Evolutionary conservation across 2,113 vertebrate genomes (phyloP), one percentile per base, ranked within the genome.

Genomic region (Ascaphus truei): DNA sequence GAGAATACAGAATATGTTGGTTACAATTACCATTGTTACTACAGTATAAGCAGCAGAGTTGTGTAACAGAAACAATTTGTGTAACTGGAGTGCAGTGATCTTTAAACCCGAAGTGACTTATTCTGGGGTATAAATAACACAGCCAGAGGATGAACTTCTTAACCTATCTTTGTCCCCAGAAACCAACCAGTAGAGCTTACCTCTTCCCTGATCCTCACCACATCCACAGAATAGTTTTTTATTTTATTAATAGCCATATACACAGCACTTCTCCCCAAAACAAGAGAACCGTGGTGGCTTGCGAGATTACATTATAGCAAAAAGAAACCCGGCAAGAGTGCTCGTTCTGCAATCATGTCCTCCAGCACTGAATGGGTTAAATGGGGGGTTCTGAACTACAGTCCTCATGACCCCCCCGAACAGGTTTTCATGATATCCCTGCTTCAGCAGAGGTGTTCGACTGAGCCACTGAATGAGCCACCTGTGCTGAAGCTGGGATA

Each of bases 61-160:
- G 50, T 41, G 15, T 41, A 16, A 1, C 15, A 41, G 62, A 50
- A 23, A 15, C 29, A 53, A 53, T 53, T 53, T 55, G 10, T 65
- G 7, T 10, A 18, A 45, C 41, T 31, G 22, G 3, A 26, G 18
- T 1, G 41, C 41, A 10, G n/a, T 6, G 5, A 45, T 20, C n/a
- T n/a, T n/a, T n/a, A n/a, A n/a, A n/a, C n/a, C n/a, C n/a, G 41
- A 45, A 45, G 8, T 18, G 7, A 18, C 41, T 5, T 2, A 10
- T n/a, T n/a, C n/a, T n/a, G n/a, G 1, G 13, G 12, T 55, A 66
- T 43, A 66, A 66, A 66, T 55, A 55, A 55, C 50, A 53, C 12
- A 13, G 16, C 7, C 13, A 45, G 41, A 30, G 16, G 34, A 27
- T 36, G 20, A 27, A 37, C 11, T 34, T 25, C 33, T 22, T 56